phyloP scores from a whole-genome alignment of 53 echinoderm and acorn worm genomes.

The Hippasteria phrygiana region DNA sequence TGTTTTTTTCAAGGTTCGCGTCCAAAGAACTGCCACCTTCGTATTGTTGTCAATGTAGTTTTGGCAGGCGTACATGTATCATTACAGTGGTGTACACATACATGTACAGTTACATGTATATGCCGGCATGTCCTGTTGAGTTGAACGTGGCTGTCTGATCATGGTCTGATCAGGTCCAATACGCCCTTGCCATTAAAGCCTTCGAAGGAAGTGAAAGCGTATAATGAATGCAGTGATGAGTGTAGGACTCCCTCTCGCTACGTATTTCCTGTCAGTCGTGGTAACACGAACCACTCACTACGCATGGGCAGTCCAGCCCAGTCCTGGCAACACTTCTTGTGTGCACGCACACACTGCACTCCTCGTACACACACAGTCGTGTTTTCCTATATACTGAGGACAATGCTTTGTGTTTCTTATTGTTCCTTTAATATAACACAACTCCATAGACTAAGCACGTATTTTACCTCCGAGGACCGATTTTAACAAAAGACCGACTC shows the following conservation, averaged over 20 bases:
- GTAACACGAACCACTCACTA: neutral
- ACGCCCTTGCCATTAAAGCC: conserved; percentile 15
- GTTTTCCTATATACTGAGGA: neutral
- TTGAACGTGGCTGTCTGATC: neutral
- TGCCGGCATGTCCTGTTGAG: conserved; percentile 19
- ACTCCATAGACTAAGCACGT: too few relatives aligned
- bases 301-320: conserved; percentile 59
- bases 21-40: neutral
- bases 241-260: conserved; percentile 38
- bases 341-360: neutral
- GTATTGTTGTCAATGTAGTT: neutral
- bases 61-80: neutral
- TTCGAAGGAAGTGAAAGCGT: conserved; percentile 36
- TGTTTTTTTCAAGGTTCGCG: conserved; percentile 2
- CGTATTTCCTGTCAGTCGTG: neutral
- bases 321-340: conserved; percentile 28
- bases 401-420: too few relatives aligned
- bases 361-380: neutral
- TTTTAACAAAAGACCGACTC: too few relatives aligned
- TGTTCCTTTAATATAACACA: too few relatives aligned
- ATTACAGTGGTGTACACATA: neutral
- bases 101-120: neutral
- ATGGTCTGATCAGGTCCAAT: neutral
- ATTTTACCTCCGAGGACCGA: too few relatives aligned
- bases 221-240: conserved; percentile 35